Evolutionary conservation across 2,113 vertebrate species (phyloP), one percentile per base, ranked within the genome.

Genomic region (Apteryx owenii): DNA sequence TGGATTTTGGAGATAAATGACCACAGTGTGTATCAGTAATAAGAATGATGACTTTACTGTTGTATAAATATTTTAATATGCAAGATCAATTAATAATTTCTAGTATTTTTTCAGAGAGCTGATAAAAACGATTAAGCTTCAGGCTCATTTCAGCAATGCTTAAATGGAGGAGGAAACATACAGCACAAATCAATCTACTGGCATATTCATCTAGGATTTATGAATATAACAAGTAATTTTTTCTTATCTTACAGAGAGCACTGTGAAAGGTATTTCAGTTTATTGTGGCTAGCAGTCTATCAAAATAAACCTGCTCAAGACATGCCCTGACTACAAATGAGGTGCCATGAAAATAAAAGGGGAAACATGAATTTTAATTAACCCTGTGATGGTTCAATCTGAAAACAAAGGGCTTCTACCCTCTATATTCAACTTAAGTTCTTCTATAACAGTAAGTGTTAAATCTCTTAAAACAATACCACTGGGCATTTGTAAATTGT

Each of bases 161-260:
- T 96, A 97, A 97, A 97, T 84, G 54, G 91, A 97, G 79, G 78
- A 93, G 38, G 73, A 91, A 81, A 79, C 20, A 9, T 85, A 76
- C 36, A 89, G 50, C 73, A 97, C 23, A 40, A 96, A 83, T 58
- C 82, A 95, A 95, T 96, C 90, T 97, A 79, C 75, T 95, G 76
- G 70, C 62, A 92, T 66, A 97, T 94, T 97, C 91, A 96, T 95
- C 79, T 64, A 96, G 85, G 85, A 96, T 93, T 97, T 97, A 95
- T 66, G 40, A 96, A 95, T 97, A 85, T 78, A 96, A 90, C 7
- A 10, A 90, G 56, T 82, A 90, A 90, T 93, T 96, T 97, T 97
- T 97, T 94, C 84, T 89, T 93, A 79, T 95, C 94, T 88, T 88
- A 78, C 62, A 85, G 54, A 94, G 36, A 96, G 12, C 71, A 82